Conservation (phyloP, 2,113 vertebrate genomes). For the Bothrops jararaca region DNA sequence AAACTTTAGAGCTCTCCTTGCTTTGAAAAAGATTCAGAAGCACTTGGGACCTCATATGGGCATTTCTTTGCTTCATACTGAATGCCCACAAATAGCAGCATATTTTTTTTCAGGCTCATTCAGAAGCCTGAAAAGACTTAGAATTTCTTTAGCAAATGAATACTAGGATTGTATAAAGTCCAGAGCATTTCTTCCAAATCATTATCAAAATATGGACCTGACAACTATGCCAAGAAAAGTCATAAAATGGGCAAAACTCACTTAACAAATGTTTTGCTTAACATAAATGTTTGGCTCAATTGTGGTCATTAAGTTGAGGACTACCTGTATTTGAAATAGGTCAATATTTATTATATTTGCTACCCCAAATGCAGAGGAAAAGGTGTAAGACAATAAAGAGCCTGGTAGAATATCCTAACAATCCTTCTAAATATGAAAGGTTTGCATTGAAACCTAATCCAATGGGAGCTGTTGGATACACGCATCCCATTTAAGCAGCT, state of each 20-base stretch:
- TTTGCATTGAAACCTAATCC: not conserved
- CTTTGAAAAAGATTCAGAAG: not conserved
- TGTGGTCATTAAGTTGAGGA: no score
- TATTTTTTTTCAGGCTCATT: not conserved
- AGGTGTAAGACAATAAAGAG: constrained; percentile 36
- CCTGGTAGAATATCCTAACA: constrained; percentile 14
- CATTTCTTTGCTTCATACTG: not conserved
- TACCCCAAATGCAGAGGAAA: constrained; percentile 51
- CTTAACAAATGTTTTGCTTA: no score
- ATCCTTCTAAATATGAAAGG: constrained; percentile 7
- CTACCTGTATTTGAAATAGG: not conserved
- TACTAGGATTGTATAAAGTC: not conserved
- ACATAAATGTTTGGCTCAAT: no score
- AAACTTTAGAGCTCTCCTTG: not conserved
- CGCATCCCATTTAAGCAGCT: constrained; percentile 22
- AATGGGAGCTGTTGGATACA: constrained; percentile 24
- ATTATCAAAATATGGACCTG: not conserved
- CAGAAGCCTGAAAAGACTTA: not conserved
- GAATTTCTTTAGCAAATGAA: not conserved
- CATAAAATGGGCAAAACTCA: no score
- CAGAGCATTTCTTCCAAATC: not conserved
- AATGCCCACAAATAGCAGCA: not conserved
- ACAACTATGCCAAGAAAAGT: no score
- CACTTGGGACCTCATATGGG: not conserved
- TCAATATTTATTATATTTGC: not conserved